phyloP scores from a whole-genome alignment of 2,797 vertebrate genomes.

The Gobionotothen gibberifrons region DNA sequence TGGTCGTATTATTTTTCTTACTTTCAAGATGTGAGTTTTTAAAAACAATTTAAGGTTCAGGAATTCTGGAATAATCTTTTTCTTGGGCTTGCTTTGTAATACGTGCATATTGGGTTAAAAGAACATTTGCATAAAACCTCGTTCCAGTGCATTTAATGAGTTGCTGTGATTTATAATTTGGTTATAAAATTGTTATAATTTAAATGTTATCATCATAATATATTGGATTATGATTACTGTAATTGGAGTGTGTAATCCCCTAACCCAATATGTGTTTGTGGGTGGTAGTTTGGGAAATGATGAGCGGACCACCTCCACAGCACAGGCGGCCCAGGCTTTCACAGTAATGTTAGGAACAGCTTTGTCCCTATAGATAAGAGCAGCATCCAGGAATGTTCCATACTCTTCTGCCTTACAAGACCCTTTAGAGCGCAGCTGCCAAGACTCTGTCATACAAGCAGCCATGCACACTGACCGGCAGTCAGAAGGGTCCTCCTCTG shows the following conservation, averaged over 20 bases:
- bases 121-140: not conserved
- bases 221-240: slow-evolving; percentile 7
- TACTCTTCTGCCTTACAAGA: slow-evolving; percentile 47
- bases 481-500: slow-evolving; percentile 22
- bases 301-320: slow-evolving; percentile 43
- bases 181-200: slow-evolving; percentile 10
- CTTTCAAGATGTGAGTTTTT: slow-evolving; percentile 29
- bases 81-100: not conserved
- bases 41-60: slow-evolving; percentile 35
- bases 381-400: slow-evolving; percentile 49
- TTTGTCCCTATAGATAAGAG: slow-evolving; percentile 50
- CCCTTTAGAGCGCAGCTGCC: slow-evolving; percentile 58
- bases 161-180: slow-evolving; percentile 16
- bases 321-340: not conserved
- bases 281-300: slow-evolving; percentile 14
- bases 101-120: not conserved
- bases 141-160: not conserved
- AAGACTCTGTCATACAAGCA: slow-evolving; percentile 45
- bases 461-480: slow-evolving; percentile 53
- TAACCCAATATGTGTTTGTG: not conserved
- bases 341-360: slow-evolving; percentile 33
- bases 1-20: slow-evolving; percentile 14
- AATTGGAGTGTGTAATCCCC: slow-evolving; percentile 15
- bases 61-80: slow-evolving; percentile 5
- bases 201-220: not conserved